Conservation (phyloP, 2,113 vertebrate species). For the Stictonetta naevosa region DNA sequence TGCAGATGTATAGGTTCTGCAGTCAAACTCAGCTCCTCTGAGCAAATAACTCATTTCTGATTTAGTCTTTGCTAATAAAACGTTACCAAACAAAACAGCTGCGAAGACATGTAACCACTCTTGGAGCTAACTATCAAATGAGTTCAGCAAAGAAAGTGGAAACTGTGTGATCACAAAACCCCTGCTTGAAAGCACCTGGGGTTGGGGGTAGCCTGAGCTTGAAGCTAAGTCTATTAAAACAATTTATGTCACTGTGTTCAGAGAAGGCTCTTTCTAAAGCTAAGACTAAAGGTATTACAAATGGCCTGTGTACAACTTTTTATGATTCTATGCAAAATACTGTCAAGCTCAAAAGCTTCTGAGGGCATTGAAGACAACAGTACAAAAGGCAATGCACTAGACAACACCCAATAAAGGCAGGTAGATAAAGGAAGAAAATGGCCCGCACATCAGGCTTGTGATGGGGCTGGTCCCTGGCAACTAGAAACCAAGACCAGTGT, state of each 20-base stretch:
- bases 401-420: background rate
- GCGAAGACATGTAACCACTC: background rate
- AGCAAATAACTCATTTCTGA: background rate
- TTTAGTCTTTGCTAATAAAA: background rate
- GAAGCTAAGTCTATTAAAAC: background rate
- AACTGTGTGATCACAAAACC: background rate
- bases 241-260: background rate
- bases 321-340: background rate
- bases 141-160: background rate
- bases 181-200: background rate
- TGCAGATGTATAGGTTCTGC: background rate
- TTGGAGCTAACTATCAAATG: background rate
- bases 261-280: background rate
- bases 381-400: background rate
- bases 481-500: background rate
- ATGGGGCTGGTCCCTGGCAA: background rate
- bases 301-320: background rate
- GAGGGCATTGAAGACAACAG: background rate
- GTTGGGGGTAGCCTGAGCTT: background rate
- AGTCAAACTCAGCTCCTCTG: background rate
- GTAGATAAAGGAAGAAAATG: background rate
- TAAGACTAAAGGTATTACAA: background rate
- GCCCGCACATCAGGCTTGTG: rapidly evolving
- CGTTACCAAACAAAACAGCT: background rate
- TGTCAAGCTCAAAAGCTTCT: background rate